Base-by-base conservation (phyloP, 2,888 invertebrate genomes). In the Netelia virgata region DNA sequence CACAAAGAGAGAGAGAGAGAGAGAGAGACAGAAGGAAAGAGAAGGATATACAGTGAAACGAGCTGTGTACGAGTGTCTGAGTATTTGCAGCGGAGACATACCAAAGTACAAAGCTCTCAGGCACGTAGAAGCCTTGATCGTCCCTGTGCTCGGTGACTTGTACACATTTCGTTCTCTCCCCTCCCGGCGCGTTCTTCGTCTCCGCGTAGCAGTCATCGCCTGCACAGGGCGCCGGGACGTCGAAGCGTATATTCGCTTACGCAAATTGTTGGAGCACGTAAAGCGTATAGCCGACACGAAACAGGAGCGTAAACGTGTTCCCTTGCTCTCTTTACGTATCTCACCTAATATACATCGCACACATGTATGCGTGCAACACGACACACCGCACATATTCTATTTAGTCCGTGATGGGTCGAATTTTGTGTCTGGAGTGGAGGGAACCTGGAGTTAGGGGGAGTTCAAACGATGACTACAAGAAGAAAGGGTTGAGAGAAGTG, bases 121-220 rank as follows among this genome's bases (percentile, higher is more conserved):
- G 55, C 78, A 82, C 75, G 82, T 83, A 83, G 78, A 76, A 82
- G 85, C 85, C 85, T 86, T 86, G 86, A 86, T 85, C 83, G 83
- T 86, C 75, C 55, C 75, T 79, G 36, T 16, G 70, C 74, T 85
- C 69, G 75, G 59, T 76, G 73, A 53, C 64, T 82, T 53, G 66
- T 18, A 16, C 61, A n/a, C 43, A 23, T 77, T 57, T 47, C 43
- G 28, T 66, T 66, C 75, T 23, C 57, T 66, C 47, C 68, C n/a
- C n/a, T n/a, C 43, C 53, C 50, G 20, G 47, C 3, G 28, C 53
- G n/a, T 55, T 43, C 53, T 28, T 36, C 18, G 18, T 72, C 72
- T 69, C 69, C 23, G 70, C 64, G 70, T 69, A 14, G 18, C 18
- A 47, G 63, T 64, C 68, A 41, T 61, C 41, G 70, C 57, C 47